phyloP scores from a whole-genome alignment of 2,797 vertebrate species.

The Clarias platycephalus region DNA sequence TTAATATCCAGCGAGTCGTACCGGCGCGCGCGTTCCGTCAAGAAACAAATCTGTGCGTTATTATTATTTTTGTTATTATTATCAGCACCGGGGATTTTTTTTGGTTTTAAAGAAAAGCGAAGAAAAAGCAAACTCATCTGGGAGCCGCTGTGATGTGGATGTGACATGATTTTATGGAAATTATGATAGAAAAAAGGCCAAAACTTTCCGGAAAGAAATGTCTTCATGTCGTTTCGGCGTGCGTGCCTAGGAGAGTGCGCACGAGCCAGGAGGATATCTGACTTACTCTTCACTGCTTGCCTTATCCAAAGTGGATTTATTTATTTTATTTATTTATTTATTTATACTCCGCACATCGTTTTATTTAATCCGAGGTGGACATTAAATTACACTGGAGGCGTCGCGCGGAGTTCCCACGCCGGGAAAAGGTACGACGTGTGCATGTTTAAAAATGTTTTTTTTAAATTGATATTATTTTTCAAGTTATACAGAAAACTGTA shows the following conservation, averaged over 20 bases:
- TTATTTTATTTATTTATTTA: neutral
- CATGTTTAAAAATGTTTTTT: neutral
- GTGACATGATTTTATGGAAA: neutral
- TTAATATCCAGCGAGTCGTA: constrained; percentile 1
- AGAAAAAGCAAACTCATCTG: neutral
- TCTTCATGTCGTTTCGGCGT: neutral
- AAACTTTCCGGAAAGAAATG: constrained; percentile 1
- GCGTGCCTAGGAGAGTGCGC: neutral
- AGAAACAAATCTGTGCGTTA: too few species aligned
- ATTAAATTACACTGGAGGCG: neutral
- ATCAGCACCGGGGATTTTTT: neutral
- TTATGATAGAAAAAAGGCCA: neutral
- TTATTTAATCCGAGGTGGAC: neutral
- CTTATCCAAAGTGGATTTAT: constrained; percentile 8
- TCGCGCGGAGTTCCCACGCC: constrained; percentile 5
- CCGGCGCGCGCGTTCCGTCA: constrained; percentile 1
- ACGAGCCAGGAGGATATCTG: neutral
- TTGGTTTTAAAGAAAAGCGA: neutral
- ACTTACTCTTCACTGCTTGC: neutral
- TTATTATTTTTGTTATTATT: too few species aligned
- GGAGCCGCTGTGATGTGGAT: neutral
- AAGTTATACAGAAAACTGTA: too few species aligned
- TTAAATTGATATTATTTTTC: too few species aligned
- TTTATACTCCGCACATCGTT: neutral
- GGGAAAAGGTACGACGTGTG: neutral